A percentile compares a stretch with the other conserved stretches of the same genome.
Conservation (phyloP, 1,140 invertebrate species). For the Trachymyrmex cornetzi region DNA sequence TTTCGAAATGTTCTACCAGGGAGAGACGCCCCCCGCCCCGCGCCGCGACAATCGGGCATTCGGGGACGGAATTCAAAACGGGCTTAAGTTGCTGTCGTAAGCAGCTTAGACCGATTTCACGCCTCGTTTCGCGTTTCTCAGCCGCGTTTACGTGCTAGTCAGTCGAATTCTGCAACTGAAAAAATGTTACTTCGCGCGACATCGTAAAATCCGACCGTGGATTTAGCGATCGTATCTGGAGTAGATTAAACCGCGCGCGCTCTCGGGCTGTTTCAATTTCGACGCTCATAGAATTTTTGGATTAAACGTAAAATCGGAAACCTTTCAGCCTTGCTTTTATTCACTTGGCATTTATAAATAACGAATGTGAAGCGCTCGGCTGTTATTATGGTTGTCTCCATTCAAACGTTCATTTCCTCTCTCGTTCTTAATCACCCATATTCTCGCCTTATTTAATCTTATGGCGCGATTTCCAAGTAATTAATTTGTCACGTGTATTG, state of each 20-base stretch:
- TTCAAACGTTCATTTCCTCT: neutral
- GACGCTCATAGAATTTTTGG: conserved; percentile 44
- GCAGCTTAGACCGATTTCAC: conserved; percentile 51
- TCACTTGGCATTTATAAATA: conserved; percentile 40
- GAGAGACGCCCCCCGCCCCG: no score
- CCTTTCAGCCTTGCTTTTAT: conserved; percentile 29
- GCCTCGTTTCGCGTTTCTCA: conserved; percentile 43
- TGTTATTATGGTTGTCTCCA: neutral
- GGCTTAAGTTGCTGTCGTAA: conserved; percentile 41
- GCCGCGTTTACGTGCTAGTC: conserved; percentile 3
- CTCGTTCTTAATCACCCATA: neutral
- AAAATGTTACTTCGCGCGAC: conserved; percentile 42
- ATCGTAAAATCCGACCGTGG: conserved; percentile 18
- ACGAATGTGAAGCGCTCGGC: conserved; percentile 1
- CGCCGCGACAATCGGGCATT: neutral
- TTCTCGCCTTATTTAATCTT: neutral
- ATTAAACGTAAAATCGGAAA: conserved; percentile 43
- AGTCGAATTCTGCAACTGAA: conserved; percentile 34
- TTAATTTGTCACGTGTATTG: neutral
- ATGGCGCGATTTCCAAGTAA: neutral
- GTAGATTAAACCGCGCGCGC: conserved; percentile 41
- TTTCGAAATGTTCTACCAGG: conserved; percentile 33
- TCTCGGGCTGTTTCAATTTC: conserved; percentile 38
- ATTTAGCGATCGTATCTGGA: conserved; percentile 40
- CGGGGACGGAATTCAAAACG: conserved; percentile 52